These are phyloP conservation scores for Amphilophus citrinellus DNA, from an alignment of 2,113 vertebrate genomes.

Conservation along the genomic window DNA sequence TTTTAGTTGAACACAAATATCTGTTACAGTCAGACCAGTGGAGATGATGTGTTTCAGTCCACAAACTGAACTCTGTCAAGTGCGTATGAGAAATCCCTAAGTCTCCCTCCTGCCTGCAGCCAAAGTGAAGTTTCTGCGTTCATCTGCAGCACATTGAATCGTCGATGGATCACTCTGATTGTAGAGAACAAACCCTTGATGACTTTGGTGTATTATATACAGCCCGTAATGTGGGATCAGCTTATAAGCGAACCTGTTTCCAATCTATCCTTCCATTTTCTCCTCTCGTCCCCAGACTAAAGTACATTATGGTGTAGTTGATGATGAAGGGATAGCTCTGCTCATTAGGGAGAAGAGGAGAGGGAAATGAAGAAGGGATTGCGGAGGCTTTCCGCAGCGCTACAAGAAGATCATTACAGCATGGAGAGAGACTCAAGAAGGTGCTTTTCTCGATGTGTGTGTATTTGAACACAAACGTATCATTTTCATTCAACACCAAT, in stretches of 20 bases:
- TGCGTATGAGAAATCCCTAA: not conserved
- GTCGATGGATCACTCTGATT: constrained; percentile 49
- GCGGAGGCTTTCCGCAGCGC: constrained; percentile 20
- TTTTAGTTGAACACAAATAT: not conserved
- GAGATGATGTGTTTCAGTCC: not conserved
- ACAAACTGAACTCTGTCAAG: not conserved
- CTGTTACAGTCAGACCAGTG: not conserved
- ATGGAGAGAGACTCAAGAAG: constrained; percentile 13
- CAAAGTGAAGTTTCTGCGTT: not conserved
- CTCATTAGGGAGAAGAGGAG: constrained; percentile 62
- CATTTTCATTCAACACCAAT: constrained; percentile 28
- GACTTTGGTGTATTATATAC: constrained; percentile 38
- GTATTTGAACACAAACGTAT: constrained; percentile 19
- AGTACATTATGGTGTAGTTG: constrained; percentile 50
- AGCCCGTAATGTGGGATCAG: constrained; percentile 52
- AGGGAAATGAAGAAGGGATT: constrained; percentile 55
- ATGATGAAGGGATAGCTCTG: constrained; percentile 51
- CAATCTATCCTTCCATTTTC: constrained; percentile 63
- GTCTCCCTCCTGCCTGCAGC: not conserved
- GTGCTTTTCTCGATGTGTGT: constrained; percentile 13
- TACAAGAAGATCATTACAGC: constrained; percentile 49
- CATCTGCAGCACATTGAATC: not conserved
- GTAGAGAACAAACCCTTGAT: constrained; percentile 40
- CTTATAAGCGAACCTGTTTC: constrained; percentile 57
- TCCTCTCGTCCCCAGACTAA: constrained; percentile 41